Evolutionary conservation across 2,797 vertebrate genomes (phyloP).

Genomic region (Orestias chungarensis): DNA sequence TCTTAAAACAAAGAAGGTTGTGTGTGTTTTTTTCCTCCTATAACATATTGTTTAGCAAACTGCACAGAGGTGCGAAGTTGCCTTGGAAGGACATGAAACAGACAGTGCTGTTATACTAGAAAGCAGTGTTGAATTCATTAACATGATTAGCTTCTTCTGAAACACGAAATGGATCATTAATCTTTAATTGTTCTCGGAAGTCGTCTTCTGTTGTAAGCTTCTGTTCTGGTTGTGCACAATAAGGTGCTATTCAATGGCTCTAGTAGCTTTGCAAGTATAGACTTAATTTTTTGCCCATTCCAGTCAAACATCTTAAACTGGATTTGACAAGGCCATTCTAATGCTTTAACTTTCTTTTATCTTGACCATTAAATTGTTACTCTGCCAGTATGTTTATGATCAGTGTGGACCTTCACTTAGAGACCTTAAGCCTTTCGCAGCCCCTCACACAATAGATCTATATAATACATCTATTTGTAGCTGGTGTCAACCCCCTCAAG

Average conservation of each 20-base stretch:
- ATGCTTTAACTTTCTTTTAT: not conserved
- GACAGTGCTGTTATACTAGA: slow-evolving; percentile 48
- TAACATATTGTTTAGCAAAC: not conserved
- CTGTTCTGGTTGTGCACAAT: slow-evolving; percentile 38
- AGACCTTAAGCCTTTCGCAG: not conserved
- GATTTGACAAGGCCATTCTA: not conserved
- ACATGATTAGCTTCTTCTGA: slow-evolving; percentile 77
- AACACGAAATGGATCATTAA: slow-evolving; percentile 83
- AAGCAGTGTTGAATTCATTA: slow-evolving; percentile 76
- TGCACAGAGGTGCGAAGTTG: slow-evolving; percentile 11
- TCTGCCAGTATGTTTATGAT: not conserved
- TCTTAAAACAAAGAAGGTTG: slow-evolving; percentile 13
- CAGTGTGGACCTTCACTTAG: not conserved
- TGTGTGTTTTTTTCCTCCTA: slow-evolving; percentile 19
- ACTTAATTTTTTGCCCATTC: not conserved
- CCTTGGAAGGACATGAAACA: slow-evolving; percentile 31
- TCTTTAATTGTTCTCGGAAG: slow-evolving; percentile 79
- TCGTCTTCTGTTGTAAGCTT: slow-evolving; percentile 66
- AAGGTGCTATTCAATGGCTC: not conserved
- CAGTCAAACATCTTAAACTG: not conserved
- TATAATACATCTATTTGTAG: no score
- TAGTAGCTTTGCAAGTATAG: not conserved
- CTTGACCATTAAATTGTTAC: no score
- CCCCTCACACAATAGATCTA: not conserved
- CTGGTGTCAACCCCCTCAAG: no score